Base-by-base conservation (phyloP, 1,140 invertebrate genomes). In the Drosophila watanabei region DNA sequence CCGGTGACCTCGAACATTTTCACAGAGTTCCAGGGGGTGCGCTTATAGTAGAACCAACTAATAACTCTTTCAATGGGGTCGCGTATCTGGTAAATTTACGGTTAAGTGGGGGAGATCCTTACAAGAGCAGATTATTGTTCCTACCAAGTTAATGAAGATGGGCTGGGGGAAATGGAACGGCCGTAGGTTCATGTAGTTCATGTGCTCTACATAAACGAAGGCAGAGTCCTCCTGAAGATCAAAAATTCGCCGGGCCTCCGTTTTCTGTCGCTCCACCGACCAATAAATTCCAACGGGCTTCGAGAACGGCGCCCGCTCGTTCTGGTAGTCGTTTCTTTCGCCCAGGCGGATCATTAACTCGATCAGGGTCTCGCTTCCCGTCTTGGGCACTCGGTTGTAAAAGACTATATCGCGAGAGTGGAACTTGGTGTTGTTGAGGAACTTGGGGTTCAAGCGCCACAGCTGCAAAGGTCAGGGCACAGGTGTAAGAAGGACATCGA, bases 341-440 rank as follows among this genome's bases (percentile, higher is more conserved):
- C 97, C 95, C 14, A 98, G 92, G 71, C 96, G 93, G 49, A 96
- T 93, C 13, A 98, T 91, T 2, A 98, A 94, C 90, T 98, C 97
- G 95, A 98, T 97, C 65, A 98, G 96, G 0, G 97, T 97, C 93
- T 98, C 97, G 51, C 96, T 97, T 10, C 94, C 94, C 24, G 97
- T 96, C 94, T 98, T 98, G 4, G 97, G 97, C 8, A 98, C 97
- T 16, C 97, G 94, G 94, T 98, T 98, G 93, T 97, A 98, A 93
- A 98, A 97, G 2, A 98, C 83, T 11, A 97, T 94, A 64, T 97
- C 94, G 28, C 95, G 94, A 65, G 94, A 95, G 3, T 97, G 95
- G 57, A 95, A 94, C 30, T 94, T 94, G 1, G 97, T 98, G 82
- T 98, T 98, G 93, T 98, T 98, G 45, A 98, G 71, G n/a, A 56